These are phyloP conservation scores for Pipra filicauda DNA, from an alignment of 2,113 vertebrate genomes.

Conservation along the genomic window DNA sequence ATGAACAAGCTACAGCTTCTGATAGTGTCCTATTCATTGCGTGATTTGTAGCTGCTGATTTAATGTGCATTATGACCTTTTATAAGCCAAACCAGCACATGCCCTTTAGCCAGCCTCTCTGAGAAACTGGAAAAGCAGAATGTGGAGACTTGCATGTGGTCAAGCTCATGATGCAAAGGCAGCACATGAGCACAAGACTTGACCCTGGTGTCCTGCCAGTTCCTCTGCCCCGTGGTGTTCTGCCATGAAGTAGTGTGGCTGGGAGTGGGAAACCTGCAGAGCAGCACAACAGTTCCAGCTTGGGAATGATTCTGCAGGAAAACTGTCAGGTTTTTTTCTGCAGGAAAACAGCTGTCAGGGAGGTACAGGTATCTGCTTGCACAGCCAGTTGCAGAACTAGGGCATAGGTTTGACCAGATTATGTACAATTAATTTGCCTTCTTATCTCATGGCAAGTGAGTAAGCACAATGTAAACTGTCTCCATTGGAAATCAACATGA, in stretches of 20 bases:
- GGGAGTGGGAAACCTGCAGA: background rate
- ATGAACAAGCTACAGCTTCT: background rate
- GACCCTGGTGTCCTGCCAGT: background rate
- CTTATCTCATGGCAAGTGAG: background rate
- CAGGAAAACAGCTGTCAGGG: background rate
- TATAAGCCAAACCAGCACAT: background rate
- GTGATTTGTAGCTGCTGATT: background rate
- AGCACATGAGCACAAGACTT: background rate
- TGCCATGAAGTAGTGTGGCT: background rate
- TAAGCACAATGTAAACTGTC: background rate
- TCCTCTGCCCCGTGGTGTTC: fast-evolving
- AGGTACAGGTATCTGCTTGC: background rate
- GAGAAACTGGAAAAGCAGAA: background rate
- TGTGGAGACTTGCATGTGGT: background rate
- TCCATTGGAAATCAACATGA: background rate
- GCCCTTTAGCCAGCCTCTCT: background rate
- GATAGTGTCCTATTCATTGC: background rate
- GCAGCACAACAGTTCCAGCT: background rate
- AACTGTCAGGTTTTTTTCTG: too few relatives aligned
- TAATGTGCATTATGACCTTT: background rate
- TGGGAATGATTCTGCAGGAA: background rate
- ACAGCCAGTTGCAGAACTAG: background rate
- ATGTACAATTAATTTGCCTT: background rate
- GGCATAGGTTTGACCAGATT: background rate
- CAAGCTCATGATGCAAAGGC: background rate